phyloP scores from a whole-genome alignment of 2,797 vertebrate species.

The Lemur catta region DNA sequence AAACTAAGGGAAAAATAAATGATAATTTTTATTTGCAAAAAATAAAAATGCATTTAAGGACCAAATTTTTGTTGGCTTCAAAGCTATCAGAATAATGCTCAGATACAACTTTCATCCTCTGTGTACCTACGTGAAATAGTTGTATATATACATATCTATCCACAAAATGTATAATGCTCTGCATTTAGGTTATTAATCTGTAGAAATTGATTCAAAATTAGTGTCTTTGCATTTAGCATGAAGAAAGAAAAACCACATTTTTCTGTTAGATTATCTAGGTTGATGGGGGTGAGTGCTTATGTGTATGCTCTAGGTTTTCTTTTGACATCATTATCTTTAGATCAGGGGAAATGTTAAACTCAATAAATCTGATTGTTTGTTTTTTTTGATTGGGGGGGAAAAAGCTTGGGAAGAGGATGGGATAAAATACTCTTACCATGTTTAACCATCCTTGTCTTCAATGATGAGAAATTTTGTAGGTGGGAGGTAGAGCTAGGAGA shows the following conservation, averaged over 20 bases:
- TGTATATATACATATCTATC: neutral
- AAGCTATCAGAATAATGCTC: slow-evolving; percentile 4
- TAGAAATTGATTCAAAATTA: neutral
- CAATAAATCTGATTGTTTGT: slow-evolving; percentile 42
- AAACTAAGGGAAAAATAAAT: neutral
- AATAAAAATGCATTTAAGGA: slow-evolving; percentile 66
- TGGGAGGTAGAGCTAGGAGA: neutral
- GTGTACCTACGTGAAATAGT: neutral
- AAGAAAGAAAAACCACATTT: neutral
- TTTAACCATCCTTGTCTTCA: neutral
- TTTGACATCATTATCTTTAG: neutral
- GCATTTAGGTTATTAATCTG: neutral
- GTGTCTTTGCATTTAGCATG: neutral
- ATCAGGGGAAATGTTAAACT: neutral
- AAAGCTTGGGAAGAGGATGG: neutral
- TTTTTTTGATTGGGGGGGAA: neutral
- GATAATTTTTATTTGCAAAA: slow-evolving; percentile 75
- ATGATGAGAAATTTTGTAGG: slow-evolving; percentile 13
- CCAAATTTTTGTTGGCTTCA: slow-evolving; percentile 55
- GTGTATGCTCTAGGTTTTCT: neutral
- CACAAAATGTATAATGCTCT: neutral
- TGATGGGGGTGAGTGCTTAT: neutral
- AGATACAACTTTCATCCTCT: neutral
- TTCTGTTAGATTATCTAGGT: slow-evolving; percentile 4
- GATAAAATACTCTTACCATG: neutral